Percentiles rank a stretch among this genome's conserved stretches.
phyloP scores from a whole-genome alignment of 2,113 vertebrate genomes.

The Cyrtonyx montezumae region DNA sequence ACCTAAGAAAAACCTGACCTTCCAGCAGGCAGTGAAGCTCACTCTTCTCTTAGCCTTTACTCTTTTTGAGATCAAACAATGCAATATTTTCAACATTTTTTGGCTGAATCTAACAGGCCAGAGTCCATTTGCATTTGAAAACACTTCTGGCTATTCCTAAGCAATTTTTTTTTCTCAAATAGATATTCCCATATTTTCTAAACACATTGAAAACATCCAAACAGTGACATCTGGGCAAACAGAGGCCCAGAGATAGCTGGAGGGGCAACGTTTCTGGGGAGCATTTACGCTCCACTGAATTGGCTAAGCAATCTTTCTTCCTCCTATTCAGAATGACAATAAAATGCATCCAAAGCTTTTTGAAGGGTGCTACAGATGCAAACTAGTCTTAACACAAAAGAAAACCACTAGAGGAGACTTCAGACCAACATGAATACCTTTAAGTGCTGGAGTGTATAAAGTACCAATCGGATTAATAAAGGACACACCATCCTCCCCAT shows the following conservation, averaged over 20 bases:
- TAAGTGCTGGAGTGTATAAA: slow-evolving; percentile 89
- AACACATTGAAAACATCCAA: neutral
- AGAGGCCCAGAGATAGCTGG: neutral
- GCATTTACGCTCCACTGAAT: neutral
- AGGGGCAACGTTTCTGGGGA: neutral
- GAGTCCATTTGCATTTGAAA: neutral
- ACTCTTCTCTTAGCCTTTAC: neutral
- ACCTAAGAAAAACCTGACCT: neutral
- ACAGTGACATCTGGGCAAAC: neutral
- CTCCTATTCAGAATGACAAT: neutral
- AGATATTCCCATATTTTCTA: neutral
- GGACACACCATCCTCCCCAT: slow-evolving; percentile 95
- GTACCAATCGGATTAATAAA: slow-evolving; percentile 90
- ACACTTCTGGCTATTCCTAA: neutral
- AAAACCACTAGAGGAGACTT: neutral
- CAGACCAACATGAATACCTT: slow-evolving; percentile 83
- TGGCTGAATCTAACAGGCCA: neutral
- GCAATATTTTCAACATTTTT: neutral
- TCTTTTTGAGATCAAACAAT: neutral
- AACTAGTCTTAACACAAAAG: neutral
- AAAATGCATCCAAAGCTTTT: neutral
- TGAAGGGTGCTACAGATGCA: neutral
- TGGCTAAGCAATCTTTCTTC: neutral
- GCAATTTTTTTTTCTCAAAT: neutral
- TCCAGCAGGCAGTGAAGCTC: rapidly evolving